These are phyloP conservation scores for Pitta sordida DNA, from an alignment of 2,113 vertebrate species.

Conservation along the genomic window DNA sequence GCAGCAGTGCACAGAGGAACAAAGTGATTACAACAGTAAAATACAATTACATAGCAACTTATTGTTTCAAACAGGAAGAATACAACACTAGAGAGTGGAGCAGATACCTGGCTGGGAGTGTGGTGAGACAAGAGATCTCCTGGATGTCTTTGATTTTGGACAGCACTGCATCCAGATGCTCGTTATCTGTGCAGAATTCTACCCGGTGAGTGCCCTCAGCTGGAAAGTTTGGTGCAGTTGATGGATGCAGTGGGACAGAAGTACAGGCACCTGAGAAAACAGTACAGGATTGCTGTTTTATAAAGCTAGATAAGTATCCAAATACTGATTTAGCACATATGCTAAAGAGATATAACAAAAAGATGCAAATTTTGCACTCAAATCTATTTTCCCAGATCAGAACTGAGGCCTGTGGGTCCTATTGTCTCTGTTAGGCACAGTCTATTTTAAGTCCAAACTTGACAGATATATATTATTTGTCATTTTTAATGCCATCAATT, in stretches of 20 bases:
- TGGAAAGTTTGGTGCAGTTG: slow-evolving; percentile 48
- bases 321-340: background rate
- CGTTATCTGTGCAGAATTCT: slow-evolving; percentile 73
- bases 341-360: background rate
- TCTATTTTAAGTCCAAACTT: background rate
- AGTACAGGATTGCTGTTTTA: background rate
- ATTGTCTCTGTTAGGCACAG: background rate
- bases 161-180: slow-evolving; percentile 71
- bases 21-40: background rate
- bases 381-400: background rate
- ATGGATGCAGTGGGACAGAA: slow-evolving; percentile 62
- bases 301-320: background rate
- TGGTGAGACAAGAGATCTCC: slow-evolving; percentile 62
- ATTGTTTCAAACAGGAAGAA: background rate
- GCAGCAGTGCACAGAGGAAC: background rate
- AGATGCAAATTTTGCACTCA: background rate
- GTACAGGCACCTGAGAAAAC: slow-evolving; percentile 62
- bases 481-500: background rate
- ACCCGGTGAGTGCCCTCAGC: slow-evolving; percentile 74
- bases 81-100: background rate
- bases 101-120: slow-evolving; percentile 76
- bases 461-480: background rate
- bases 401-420: background rate
- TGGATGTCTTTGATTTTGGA: slow-evolving; percentile 70
- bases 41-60: background rate